Evolutionary conservation across 2,113 vertebrate genomes (phyloP), one percentile per base, ranked within the genome.

Genomic region (Bufo gargarizans): DNA sequence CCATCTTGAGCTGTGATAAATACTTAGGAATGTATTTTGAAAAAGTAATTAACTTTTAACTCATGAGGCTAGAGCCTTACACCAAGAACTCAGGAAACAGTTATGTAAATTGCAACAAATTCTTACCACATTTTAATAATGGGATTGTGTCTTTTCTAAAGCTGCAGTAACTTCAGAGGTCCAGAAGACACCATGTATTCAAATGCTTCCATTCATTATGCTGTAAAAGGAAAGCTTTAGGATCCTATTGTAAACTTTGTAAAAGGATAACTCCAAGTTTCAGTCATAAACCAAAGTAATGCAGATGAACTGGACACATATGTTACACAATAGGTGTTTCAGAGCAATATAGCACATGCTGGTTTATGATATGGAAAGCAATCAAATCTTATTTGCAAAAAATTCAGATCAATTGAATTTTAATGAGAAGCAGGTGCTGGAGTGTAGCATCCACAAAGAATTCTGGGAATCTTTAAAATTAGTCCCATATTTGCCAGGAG

Each of bases 321-420:
- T 95, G 95, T 96, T 95, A 95, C 96, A 96, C 96, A 96, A 97
- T 96, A 96, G 96, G 96, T 96, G 96, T 94, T 95, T 96, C 95
- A 95, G 96, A 97, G 96, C 96, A 97, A 98, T 97, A 97, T 96
- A 96, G 97, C 96, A 96, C 95, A 94, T 95, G 95, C 95, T 95
- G 96, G 97, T 97, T 96, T 96, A 96, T 96, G 97, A 97, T 96
- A 96, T 95, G 95, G 96, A 94, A 96, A 96, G 96, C 96, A 97
- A 97, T 99, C 97, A 96, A 96, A 96, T 96, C 95, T 95, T 97
- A 98, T 98, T 98, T 99, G 97, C 96, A 96, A 96, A 95, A 95
- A 96, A 98, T 98, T 98, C 97, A 98, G 96, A 98, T 98, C 96
- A 98, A 97, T 96, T 97, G 96, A 97, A 99, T 99, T 98, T 97